Conservation (phyloP, 1,140 invertebrate species). For the Aphelenchoides besseyi region DNA sequence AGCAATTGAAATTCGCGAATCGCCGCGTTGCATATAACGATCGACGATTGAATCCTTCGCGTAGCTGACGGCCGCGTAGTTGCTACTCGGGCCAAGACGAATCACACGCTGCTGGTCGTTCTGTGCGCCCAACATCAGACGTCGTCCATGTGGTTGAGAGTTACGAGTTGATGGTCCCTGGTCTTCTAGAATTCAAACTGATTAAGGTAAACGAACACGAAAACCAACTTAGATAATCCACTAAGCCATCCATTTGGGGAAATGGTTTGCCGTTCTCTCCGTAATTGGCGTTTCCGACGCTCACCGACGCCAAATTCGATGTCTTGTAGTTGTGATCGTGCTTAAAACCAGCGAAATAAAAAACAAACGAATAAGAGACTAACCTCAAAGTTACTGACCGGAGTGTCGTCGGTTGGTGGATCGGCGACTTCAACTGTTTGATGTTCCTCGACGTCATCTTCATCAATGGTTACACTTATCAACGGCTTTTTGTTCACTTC, state of each 20-base stretch:
- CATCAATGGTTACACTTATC: slow-evolving; percentile 3
- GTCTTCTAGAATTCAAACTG: no score
- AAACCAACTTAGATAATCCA: background rate
- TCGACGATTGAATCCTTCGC: background rate
- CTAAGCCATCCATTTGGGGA: background rate
- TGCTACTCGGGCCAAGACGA: background rate
- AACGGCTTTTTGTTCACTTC: background rate
- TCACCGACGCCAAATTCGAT: background rate
- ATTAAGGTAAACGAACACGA: no score
- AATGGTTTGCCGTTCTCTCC: background rate
- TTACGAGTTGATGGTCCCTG: no score
- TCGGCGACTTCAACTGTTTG: background rate
- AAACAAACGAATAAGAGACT: background rate
- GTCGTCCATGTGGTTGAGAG: background rate
- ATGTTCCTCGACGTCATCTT: background rate
- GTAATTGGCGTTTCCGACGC: background rate
- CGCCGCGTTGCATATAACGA: background rate
- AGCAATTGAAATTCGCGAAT: background rate
- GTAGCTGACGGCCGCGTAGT: background rate
- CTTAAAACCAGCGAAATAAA: background rate
- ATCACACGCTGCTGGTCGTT: background rate
- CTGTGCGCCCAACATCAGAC: background rate
- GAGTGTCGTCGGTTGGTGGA: background rate
- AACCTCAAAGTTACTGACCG: background rate
- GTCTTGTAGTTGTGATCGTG: slow-evolving; percentile 10